Base-by-base conservation (phyloP, 2,113 vertebrate genomes). In the Nothobranchius kuhntae region DNA sequence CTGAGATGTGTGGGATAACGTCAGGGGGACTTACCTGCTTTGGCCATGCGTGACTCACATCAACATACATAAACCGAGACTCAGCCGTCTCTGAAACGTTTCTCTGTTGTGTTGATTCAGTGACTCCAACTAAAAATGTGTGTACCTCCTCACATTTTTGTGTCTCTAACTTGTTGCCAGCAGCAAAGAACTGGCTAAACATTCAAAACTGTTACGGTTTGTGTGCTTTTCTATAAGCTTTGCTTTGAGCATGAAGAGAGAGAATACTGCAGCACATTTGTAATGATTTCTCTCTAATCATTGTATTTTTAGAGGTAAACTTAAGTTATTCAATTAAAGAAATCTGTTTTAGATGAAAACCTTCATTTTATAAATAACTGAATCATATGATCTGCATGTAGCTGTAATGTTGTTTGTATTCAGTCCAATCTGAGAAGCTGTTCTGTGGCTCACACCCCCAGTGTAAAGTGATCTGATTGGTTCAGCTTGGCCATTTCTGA, bases 391-490 rank as follows among this genome's bases (percentile, higher is more conserved):
- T 73, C 68, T 54, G 76, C 71, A 69, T 21, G 45, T n/a, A 10
- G 3, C 30, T 21, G 45, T 9, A 80, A 59, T 70, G 68, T 71
- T 71, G 68, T 63, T 69, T 74, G 76, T 53, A 61, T 72, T 24
- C 61, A 69, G 50, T 75, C 82, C 84, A 92, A 89, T 90, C 68
- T 62, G 46, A 80, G 9, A 1, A 4, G 1, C 24, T 42, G 0
- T 61, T 57, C 57, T 54, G 15, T 69, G 61, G 53, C 88, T 87
- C 85, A 69, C 88, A 77, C 65, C 62, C 50, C 51, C 45, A 57
- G 40, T 69, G 57, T 72, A 45, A 15, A 50, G 47, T 6, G 40
- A 80, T 61, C 61, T 53, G 71, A 92, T 79, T 86, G 86, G 87
- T 53, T 64, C 7, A 10, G 26, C 70, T 60, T 85, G 45, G 35